Evolutionary conservation across 1,140 invertebrate species (phyloP), one percentile per base, ranked within the genome.

Genomic region (Listronotus oregonensis): DNA sequence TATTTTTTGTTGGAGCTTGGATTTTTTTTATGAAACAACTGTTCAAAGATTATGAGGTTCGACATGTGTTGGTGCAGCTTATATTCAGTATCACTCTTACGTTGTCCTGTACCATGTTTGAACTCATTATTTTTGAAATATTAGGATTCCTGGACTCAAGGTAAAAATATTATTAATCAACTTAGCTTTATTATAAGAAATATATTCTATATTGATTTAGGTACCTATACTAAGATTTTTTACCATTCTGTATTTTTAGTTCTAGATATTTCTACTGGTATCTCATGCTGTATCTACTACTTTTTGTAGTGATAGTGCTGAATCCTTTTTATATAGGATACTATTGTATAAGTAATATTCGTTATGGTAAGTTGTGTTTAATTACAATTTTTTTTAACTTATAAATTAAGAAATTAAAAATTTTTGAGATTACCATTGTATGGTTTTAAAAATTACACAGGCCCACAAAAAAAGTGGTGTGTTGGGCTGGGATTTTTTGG

Each of bases 81-180:
- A 95, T 99, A 73, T 99, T 99, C 80, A 97, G 96, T 0, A 86
- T 92, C 6, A 99, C 96, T 42, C 97, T 99, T 80, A 91, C 97
- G 6, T 81, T 99, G 3, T 99, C 97, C 12, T 98, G 97, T 78
- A 98, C 95, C 6, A 97, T 99, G 94, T 99, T 99, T 82, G 97
- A 99, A 79, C 83, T 99, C 21, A 99, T 99, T 66, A 99, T 99
- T 79, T 99, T 99, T 85, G 98, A 99, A 85, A 99, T 99, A 76
- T 82, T 98, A 52, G 96, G 91, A 44, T 87, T 98, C 66, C 81
- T 99, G 60, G 93, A 97, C 77, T 80, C 81, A n/a, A 82, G 73
- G 78, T 73, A 77, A 67, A 47, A 69, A 34, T 58, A 51, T 1
- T 40, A 12, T 3, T 40, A 7, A 5, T 27, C 5, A 27, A 27